A percentile compares a stretch with the other conserved stretches of the same genome.
Conservation (phyloP, 1,140 invertebrate species). For the Pseudoatta argentina region DNA sequence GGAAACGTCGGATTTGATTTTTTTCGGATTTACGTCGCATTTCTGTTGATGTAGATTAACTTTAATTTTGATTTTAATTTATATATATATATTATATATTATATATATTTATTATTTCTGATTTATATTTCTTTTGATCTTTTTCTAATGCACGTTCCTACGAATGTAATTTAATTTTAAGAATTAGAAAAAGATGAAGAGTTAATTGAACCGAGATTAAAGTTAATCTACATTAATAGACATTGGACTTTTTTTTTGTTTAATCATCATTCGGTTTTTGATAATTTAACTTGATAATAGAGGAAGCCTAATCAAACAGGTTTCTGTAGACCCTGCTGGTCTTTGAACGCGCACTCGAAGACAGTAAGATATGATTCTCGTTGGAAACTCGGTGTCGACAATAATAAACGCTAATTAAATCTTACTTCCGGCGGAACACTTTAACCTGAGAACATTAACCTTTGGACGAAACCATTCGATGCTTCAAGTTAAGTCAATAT, state of each 20-base stretch:
- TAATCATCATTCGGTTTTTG: background rate
- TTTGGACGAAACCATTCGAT: conserved; percentile 10
- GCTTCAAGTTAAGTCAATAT: background rate
- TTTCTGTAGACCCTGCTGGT: background rate
- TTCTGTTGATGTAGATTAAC: too few relatives aligned
- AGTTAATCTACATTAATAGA: too few relatives aligned
- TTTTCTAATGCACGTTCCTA: too few relatives aligned
- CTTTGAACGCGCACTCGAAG: background rate
- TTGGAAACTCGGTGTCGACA: background rate
- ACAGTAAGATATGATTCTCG: background rate
- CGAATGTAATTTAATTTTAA: too few relatives aligned
- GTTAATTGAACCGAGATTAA: too few relatives aligned
- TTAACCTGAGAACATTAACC: conserved; percentile 9
- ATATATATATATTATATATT: too few relatives aligned
- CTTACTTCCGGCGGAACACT: background rate
- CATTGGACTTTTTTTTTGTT: background rate
- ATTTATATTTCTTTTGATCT: too few relatives aligned
- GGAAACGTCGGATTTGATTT: background rate
- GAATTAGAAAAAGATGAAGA: too few relatives aligned
- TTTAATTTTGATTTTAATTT: too few relatives aligned
- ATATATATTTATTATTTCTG: too few relatives aligned
- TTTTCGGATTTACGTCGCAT: too few relatives aligned
- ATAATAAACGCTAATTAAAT: conserved; percentile 33
- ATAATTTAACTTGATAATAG: background rate
- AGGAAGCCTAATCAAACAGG: background rate